Percentiles rank a stretch among this genome's conserved stretches.
phyloP scores from a whole-genome alignment of 2,113 vertebrate genomes.

The Ammodytes dubius region DNA sequence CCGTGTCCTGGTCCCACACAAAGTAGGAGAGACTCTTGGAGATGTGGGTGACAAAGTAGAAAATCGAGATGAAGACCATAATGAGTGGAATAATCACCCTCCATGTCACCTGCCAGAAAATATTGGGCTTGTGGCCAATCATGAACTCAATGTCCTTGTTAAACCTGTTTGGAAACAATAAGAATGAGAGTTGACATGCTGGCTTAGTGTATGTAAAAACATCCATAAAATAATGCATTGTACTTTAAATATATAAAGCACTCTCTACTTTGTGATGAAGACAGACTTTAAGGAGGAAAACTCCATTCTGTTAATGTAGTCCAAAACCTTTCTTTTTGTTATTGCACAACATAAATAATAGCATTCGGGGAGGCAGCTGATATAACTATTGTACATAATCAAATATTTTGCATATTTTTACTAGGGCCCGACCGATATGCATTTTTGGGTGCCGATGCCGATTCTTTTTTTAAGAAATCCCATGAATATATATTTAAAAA shows the following conservation, averaged over 20 bases:
- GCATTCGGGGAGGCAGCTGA: no score
- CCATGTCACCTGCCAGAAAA: conserved; percentile 97
- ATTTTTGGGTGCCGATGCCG: no score
- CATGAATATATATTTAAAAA: no score
- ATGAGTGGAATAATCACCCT: conserved; percentile 92
- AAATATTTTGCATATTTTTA: no score
- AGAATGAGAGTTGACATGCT: conserved; percentile 8
- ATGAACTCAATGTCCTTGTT: conserved; percentile 95
- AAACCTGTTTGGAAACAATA: conserved; percentile 85
- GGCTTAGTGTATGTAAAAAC: conserved; percentile 20
- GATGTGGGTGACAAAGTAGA: conserved; percentile 91
- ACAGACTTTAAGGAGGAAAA: neutral
- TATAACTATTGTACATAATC: neutral
- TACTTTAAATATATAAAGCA: conserved; percentile 38
- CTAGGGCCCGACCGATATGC: neutral
- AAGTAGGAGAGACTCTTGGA: conserved; percentile 83
- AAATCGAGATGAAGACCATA: conserved; percentile 92
- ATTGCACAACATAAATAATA: neutral
- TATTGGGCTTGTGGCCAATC: conserved; percentile 95
- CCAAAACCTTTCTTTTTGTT: neutral
- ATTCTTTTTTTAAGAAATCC: no score
- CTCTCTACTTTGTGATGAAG: conserved; percentile 29
- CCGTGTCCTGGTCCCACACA: conserved; percentile 87
- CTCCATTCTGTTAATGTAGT: no score
- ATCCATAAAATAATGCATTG: conserved; percentile 30